These are phyloP conservation scores for Eurytoma californica DNA, from an alignment of 2,888 invertebrate genomes.

Conservation along the genomic window DNA sequence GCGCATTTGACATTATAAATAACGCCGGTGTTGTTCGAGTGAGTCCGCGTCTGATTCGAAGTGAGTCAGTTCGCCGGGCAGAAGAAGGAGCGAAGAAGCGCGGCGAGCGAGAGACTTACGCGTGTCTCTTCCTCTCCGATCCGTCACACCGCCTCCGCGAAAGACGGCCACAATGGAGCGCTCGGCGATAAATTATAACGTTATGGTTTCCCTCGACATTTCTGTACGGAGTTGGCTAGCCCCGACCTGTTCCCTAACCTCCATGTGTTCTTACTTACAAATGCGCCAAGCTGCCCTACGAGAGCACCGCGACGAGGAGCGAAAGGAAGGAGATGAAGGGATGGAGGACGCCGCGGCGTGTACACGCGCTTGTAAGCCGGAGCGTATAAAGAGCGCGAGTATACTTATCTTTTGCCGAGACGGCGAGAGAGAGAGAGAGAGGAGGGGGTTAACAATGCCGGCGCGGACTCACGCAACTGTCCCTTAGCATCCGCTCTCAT, in stretches of 20 bases:
- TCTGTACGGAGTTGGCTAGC: slow-evolving; percentile 70
- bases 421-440: neutral
- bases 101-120: slow-evolving; percentile 7
- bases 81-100: slow-evolving; percentile 31
- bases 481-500: slow-evolving; percentile 74
- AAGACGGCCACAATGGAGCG: slow-evolving; percentile 69
- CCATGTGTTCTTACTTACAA: slow-evolving; percentile 66
- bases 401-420: slow-evolving; percentile 64
- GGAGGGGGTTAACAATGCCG: slow-evolving; percentile 64
- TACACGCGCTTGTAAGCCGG: slow-evolving; percentile 55
- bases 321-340: slow-evolving; percentile 3
- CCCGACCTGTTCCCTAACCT: slow-evolving; percentile 73
- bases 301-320: neutral
- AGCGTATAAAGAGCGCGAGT: slow-evolving; percentile 56
- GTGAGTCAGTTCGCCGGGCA: slow-evolving; percentile 6
- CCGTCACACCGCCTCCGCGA: slow-evolving; percentile 72
- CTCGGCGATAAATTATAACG: slow-evolving; percentile 73
- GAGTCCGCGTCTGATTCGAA: slow-evolving; percentile 20
- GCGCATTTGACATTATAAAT: slow-evolving; percentile 45
- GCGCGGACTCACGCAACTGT: slow-evolving; percentile 71
- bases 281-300: slow-evolving; percentile 56
- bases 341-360: slow-evolving; percentile 18
- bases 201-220: slow-evolving; percentile 72
- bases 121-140: slow-evolving; percentile 66
- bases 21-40: slow-evolving; percentile 36